Conservation (phyloP, 2,888 invertebrate species). For the Corbicula japonica region DNA sequence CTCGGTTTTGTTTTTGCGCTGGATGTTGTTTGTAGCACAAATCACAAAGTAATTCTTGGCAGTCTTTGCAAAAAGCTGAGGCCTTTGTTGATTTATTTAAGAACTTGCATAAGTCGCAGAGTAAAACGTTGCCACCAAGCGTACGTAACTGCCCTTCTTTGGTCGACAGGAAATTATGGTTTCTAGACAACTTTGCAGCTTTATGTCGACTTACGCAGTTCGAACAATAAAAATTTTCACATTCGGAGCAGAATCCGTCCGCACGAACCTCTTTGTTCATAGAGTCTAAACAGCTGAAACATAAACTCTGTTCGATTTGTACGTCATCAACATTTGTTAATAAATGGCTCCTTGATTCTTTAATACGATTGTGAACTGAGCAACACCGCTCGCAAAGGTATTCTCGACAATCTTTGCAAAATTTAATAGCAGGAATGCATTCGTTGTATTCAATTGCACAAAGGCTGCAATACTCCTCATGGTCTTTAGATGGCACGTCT, state of each 20-base stretch:
- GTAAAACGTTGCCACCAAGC: no score
- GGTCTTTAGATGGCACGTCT: neutral
- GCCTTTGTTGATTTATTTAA: neutral
- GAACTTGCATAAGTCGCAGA: neutral
- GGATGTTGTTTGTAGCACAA: neutral
- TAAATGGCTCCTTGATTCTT: neutral
- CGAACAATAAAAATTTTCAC: neutral
- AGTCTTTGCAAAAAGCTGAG: neutral
- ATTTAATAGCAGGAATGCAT: neutral
- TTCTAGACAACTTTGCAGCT: neutral
- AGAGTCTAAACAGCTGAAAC: neutral
- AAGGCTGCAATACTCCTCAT: neutral
- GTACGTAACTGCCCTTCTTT: neutral
- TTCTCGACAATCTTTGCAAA: constrained; percentile 12
- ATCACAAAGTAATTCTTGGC: neutral
- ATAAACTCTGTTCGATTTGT: neutral
- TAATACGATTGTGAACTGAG: neutral
- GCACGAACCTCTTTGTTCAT: neutral
- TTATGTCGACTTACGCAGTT: neutral
- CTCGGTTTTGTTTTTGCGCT: neutral
- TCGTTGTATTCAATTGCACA: neutral
- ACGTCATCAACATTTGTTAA: neutral
- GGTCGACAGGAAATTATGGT: neutral
- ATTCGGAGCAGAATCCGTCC: neutral
- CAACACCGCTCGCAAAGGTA: constrained; percentile 7